Evolutionary conservation across 2,113 vertebrate species (phyloP), one percentile per base, ranked within the genome.

Genomic region (Rhipidura dahli): DNA sequence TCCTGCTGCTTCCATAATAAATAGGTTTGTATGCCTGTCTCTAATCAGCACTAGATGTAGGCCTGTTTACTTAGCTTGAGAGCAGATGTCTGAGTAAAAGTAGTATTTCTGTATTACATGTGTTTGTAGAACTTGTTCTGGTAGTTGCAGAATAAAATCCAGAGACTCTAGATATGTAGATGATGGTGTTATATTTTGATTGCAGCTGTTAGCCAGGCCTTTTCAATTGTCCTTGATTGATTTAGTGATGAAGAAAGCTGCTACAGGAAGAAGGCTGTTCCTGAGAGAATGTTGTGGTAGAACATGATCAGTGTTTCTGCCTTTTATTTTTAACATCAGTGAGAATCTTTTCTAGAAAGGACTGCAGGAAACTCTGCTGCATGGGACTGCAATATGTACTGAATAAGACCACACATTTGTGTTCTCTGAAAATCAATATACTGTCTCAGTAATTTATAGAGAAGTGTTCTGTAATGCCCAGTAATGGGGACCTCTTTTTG

Each of bases 361-460:
- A 50, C 20, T 87, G 26, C 19, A 54, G 35, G 31, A 69, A 82
- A 27, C 13, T 30, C 5, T 89, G 49, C 31, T 82, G 7, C 11
- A 17, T 0, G 0, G 20, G 8, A 30, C 6, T 72, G 26, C 31
- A 22, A 0, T 37, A 22, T 26, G 6, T 69, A 13, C 15, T 69
- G 49, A 69, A 18, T 53, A 83, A 76, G 18, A 73, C 6, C 2
- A 65, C 33, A 40, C 1, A 5, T 30, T n/a, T 81, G 1, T 0
- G 3, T 47, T 82, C 5, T 84, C 53, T 71, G 49, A 65, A 69
- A 85, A 39, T 37, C 3, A 30, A 7, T 63, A 2, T 39, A 30
- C 47, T 16, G 1, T 2, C 24, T 47, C 56, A 70, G 27, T 72
- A 85, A 20, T 71, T 81, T 15, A 26, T 19, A 50, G 64, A 49